Conservation (phyloP, 2,888 invertebrate species). For the Dione vanillae region DNA sequence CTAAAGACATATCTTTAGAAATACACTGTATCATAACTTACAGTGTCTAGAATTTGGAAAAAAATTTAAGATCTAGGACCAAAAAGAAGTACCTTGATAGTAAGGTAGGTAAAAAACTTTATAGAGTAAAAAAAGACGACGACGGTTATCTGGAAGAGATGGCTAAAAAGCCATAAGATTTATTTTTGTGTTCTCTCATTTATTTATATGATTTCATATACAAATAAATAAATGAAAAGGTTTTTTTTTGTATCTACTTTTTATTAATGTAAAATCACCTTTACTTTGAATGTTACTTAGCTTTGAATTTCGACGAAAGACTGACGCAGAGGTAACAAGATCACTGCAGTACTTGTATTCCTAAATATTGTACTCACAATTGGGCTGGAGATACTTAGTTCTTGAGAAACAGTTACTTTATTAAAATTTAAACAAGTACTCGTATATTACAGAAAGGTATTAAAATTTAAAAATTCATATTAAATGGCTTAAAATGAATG, state of each 20-base stretch:
- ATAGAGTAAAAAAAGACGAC: no score
- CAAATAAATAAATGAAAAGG: not conserved
- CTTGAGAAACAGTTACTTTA: not conserved
- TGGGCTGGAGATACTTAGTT: constrained; percentile 7
- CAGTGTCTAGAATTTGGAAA: no score
- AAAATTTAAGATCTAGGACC: no score
- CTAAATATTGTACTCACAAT: constrained; percentile 22
- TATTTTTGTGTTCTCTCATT: no score
- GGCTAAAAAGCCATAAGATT: no score
- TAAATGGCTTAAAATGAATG: not conserved
- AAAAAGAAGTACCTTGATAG: no score
- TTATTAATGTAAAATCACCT: not conserved
- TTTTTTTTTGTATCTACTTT: not conserved
- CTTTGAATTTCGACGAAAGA: constrained; percentile 20
- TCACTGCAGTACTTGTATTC: constrained; percentile 11
- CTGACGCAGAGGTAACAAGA: constrained; percentile 23
- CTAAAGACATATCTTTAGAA: no score
- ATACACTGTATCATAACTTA: no score
- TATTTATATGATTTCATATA: no score
- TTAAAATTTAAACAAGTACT: not conserved
- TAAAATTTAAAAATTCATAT: not conserved
- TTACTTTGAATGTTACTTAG: not conserved
- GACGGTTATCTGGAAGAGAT: no score
- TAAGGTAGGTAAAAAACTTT: no score
- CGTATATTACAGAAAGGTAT: not conserved